Evolutionary conservation across 1,140 invertebrate genomes (phyloP).

Genomic region (Brachionus plicatilis): DNA sequence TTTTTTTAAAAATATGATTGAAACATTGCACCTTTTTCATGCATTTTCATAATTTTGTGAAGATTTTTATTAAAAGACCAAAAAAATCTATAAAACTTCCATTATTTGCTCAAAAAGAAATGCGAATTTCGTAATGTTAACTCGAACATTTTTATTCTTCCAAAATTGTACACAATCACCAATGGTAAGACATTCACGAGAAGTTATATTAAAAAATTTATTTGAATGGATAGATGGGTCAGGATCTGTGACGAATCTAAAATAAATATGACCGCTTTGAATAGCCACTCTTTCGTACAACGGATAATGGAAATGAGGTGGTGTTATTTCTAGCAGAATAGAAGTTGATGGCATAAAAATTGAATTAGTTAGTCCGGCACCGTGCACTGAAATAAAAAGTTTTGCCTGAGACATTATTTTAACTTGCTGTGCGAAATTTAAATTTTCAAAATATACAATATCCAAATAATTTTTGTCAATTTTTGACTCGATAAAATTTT

Average conservation of each 20-base stretch:
- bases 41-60: no score
- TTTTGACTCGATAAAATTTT: neutral
- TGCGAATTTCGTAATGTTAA: neutral
- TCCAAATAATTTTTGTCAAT: neutral
- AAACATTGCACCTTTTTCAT: no score
- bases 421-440: neutral
- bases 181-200: neutral
- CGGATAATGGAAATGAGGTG: constrained; percentile 7
- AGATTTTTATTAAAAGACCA: no score
- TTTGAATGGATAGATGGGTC: neutral
- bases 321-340: neutral
- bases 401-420: neutral
- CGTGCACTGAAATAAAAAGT: neutral
- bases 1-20: no score
- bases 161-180: neutral
- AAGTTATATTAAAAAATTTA: neutral
- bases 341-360: neutral
- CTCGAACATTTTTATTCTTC: neutral
- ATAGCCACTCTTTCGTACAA: neutral
- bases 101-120: neutral
- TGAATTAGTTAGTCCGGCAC: neutral
- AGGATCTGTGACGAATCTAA: neutral
- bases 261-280: constrained; percentile 17
- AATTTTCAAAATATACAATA: neutral
- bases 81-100: neutral